Percentiles rank a stretch among this genome's conserved stretches.
These are phyloP conservation scores for Alectura lathami DNA, from an alignment of 2,113 vertebrate species.

Conservation along the genomic window DNA sequence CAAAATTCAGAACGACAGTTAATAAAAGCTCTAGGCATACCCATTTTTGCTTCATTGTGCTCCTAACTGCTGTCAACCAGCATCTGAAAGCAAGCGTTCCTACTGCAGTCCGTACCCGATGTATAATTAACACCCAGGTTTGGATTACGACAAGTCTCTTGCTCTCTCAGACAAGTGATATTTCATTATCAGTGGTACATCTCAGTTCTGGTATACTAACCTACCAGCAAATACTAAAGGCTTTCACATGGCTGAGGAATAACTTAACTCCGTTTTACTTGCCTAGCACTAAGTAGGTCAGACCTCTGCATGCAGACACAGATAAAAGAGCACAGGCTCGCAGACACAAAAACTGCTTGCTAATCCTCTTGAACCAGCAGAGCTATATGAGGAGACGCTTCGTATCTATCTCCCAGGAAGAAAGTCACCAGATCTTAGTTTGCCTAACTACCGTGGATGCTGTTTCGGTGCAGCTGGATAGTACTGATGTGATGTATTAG, in stretches of 20 bases:
- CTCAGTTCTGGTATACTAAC: background rate
- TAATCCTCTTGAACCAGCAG: background rate
- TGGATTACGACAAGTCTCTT: background rate
- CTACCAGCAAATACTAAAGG: background rate
- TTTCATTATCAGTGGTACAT: background rate
- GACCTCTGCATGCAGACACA: background rate
- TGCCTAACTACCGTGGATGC: background rate
- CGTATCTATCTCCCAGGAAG: background rate
- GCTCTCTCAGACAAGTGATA: background rate
- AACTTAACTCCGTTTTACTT: background rate
- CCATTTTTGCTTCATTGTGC: accelerated
- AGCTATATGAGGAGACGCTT: background rate
- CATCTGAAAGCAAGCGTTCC: background rate
- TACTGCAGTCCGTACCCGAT: background rate
- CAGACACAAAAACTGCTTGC: background rate
- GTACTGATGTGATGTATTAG: background rate
- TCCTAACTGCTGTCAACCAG: background rate
- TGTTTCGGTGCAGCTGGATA: background rate
- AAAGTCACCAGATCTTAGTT: background rate
- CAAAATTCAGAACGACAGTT: background rate
- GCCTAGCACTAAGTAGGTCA: background rate
- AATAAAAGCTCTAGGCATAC: background rate
- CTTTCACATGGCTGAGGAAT: background rate
- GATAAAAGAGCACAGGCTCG: background rate
- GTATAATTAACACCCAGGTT: background rate